phyloP scores from a whole-genome alignment of 2,888 invertebrate genomes.

The Mycalesis mineus region DNA sequence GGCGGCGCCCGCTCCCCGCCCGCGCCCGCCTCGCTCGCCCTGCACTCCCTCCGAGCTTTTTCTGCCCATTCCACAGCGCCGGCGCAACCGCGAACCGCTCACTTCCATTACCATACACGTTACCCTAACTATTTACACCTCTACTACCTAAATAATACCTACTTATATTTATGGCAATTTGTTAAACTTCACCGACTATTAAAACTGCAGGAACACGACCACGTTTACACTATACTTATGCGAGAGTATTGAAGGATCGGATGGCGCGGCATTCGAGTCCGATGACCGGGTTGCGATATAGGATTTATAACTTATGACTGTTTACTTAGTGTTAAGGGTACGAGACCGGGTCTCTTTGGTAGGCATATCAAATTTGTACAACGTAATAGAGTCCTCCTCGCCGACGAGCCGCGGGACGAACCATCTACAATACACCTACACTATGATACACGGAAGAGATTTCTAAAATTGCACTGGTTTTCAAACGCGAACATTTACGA shows the following conservation, averaged over 20 bases:
- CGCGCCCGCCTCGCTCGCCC: constrained; percentile 37
- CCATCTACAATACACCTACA: constrained; percentile 73
- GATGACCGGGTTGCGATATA: constrained; percentile 58
- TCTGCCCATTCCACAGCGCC: constrained; percentile 71
- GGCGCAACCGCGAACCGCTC: constrained; percentile 63
- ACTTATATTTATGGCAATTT: constrained; percentile 79
- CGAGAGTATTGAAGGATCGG: constrained; percentile 73
- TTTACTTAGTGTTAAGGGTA: constrained; percentile 76
- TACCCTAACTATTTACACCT: constrained; percentile 74
- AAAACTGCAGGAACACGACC: constrained; percentile 78
- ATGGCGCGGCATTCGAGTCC: constrained; percentile 69
- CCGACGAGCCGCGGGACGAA: constrained; percentile 54
- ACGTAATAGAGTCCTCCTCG: constrained; percentile 70
- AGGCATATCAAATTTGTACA: constrained; percentile 79
- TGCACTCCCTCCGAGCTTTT: constrained; percentile 56
- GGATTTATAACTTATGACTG: constrained; percentile 69
- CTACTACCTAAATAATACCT: constrained; percentile 73
- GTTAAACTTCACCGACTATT: constrained; percentile 78
- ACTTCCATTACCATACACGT: constrained; percentile 60
- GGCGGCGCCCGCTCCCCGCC: constrained; percentile 61
- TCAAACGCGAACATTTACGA: constrained; percentile 73
- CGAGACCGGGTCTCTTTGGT: constrained; percentile 80
- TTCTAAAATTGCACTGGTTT: constrained; percentile 79
- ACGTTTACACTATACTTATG: constrained; percentile 77
- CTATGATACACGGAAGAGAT: constrained; percentile 77